These are phyloP conservation scores for Saimiri boliviensis DNA, from an alignment of 2,113 vertebrate genomes.

Conservation along the genomic window DNA sequence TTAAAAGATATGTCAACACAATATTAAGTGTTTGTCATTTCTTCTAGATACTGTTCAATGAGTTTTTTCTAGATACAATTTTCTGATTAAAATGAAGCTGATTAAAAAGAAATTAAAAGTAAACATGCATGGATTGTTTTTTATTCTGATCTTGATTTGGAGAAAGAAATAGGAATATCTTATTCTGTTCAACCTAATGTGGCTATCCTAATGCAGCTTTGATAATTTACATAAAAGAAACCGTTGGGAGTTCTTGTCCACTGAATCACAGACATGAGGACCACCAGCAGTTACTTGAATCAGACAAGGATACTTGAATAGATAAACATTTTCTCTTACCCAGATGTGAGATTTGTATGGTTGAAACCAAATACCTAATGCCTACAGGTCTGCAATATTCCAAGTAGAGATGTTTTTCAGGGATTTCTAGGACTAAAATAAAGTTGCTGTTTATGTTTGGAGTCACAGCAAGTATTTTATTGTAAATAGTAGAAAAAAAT, in stretches of 20 bases:
- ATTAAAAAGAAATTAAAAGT: slow-evolving; percentile 86
- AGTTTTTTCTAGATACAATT: slow-evolving; percentile 81
- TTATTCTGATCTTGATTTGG: slow-evolving; percentile 66
- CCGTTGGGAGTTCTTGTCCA: not conserved
- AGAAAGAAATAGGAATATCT: slow-evolving; percentile 63
- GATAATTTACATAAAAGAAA: slow-evolving; percentile 22
- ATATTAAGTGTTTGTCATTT: slow-evolving; percentile 56
- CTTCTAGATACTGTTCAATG: slow-evolving; percentile 75
- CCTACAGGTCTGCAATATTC: slow-evolving; percentile 61
- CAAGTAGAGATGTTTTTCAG: slow-evolving; percentile 44
- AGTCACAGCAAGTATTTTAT: slow-evolving; percentile 69
- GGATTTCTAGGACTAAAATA: slow-evolving; percentile 54
- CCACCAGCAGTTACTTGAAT: not conserved
- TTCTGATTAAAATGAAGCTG: slow-evolving; percentile 85
- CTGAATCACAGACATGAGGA: slow-evolving; percentile 42
- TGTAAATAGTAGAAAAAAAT: slow-evolving; percentile 62
- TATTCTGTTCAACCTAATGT: slow-evolving; percentile 37
- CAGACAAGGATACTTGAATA: not conserved
- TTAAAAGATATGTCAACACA: slow-evolving; percentile 57
- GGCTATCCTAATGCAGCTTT: not conserved
- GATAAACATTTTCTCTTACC: slow-evolving; percentile 36
- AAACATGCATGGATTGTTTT: slow-evolving; percentile 80
- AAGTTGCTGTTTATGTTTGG: slow-evolving; percentile 54
- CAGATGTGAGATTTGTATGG: not conserved
- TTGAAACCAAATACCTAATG: slow-evolving; percentile 40